A percentile compares a stretch with the other conserved stretches of the same genome.
Conservation (phyloP, 1,140 invertebrate genomes). For the Cheumatopsyche charites region DNA sequence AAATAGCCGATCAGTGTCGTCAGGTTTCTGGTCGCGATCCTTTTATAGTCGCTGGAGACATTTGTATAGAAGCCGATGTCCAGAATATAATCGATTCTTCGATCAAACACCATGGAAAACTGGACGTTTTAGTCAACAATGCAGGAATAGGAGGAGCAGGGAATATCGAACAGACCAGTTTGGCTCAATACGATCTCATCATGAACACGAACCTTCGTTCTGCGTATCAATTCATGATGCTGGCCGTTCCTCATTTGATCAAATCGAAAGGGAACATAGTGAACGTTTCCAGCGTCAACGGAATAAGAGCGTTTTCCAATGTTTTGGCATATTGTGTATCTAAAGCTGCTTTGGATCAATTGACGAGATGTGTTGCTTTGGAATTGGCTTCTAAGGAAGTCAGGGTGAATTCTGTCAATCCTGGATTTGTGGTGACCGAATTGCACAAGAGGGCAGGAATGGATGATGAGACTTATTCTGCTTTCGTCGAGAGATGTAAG, state of each 20-base stretch:
- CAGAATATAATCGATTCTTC: slow-evolving; percentile 74
- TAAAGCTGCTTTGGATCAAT: slow-evolving; percentile 88
- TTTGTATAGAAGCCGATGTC: slow-evolving; percentile 77
- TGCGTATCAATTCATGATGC: slow-evolving; percentile 82
- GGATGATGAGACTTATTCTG: slow-evolving; percentile 69
- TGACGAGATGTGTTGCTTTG: slow-evolving; percentile 83
- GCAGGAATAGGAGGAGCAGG: slow-evolving; percentile 85
- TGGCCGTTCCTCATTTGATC: slow-evolving; percentile 83
- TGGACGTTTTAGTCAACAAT: slow-evolving; percentile 86
- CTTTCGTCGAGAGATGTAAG: slow-evolving; percentile 76
- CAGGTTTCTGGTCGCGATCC: slow-evolving; percentile 54
- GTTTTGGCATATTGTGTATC: slow-evolving; percentile 85
- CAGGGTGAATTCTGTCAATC: slow-evolving; percentile 86
- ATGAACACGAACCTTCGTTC: slow-evolving; percentile 87
- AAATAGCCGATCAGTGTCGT: slow-evolving; percentile 53
- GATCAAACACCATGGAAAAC: slow-evolving; percentile 70
- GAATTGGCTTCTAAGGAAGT: slow-evolving; percentile 82
- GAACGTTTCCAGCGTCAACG: slow-evolving; percentile 90
- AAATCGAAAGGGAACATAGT: slow-evolving; percentile 85
- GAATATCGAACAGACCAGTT: slow-evolving; percentile 79
- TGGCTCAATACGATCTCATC: slow-evolving; percentile 82
- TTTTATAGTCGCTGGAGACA: slow-evolving; percentile 63
- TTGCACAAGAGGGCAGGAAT: slow-evolving; percentile 80
- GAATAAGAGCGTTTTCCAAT: slow-evolving; percentile 77
- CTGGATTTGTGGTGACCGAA: slow-evolving; percentile 76